phyloP scores from a whole-genome alignment of 2,888 invertebrate genomes.

The Archaeoteleia sp. region DNA sequence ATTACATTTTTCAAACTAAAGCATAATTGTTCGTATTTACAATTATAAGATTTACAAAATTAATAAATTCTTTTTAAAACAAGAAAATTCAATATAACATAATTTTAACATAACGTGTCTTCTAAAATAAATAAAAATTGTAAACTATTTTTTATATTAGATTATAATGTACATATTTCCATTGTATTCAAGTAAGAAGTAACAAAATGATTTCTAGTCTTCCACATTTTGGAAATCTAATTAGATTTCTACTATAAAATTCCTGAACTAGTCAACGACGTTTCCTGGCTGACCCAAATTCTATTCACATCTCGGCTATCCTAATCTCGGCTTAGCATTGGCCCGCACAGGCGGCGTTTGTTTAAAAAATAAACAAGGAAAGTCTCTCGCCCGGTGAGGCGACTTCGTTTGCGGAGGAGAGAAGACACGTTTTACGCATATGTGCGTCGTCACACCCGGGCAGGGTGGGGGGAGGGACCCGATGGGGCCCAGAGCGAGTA shows the following conservation, averaged over 20 bases:
- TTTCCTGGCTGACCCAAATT: conserved; percentile 46
- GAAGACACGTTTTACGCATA: conserved; percentile 47
- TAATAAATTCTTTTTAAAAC: too few relatives aligned
- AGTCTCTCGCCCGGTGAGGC: conserved; percentile 60
- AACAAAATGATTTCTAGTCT: too few relatives aligned
- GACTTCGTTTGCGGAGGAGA: conserved; percentile 39
- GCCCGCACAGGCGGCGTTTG: conserved; percentile 63
- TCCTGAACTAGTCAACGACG: conserved; percentile 41
- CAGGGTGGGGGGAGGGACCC: conserved; percentile 63
- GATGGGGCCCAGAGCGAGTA: conserved; percentile 65
- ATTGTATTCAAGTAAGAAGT: too few relatives aligned
- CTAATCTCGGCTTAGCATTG: conserved; percentile 47
- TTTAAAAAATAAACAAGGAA: conserved; percentile 74
- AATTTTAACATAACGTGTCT: too few relatives aligned
- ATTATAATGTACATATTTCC: too few relatives aligned
- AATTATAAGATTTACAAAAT: too few relatives aligned
- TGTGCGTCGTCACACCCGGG: conserved; percentile 54
- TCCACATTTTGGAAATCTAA: conserved; percentile 40
- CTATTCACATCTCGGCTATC: conserved; percentile 30
- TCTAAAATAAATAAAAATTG: too few relatives aligned
- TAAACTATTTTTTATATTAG: too few relatives aligned
- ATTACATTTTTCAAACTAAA: too few relatives aligned
- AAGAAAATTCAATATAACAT: too few relatives aligned
- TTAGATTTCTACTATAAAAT: conserved; percentile 34
- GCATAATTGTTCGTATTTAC: too few relatives aligned